phyloP scores from a whole-genome alignment of 64 coral and sea anemone genomes.

The Platygyra sinensis region DNA sequence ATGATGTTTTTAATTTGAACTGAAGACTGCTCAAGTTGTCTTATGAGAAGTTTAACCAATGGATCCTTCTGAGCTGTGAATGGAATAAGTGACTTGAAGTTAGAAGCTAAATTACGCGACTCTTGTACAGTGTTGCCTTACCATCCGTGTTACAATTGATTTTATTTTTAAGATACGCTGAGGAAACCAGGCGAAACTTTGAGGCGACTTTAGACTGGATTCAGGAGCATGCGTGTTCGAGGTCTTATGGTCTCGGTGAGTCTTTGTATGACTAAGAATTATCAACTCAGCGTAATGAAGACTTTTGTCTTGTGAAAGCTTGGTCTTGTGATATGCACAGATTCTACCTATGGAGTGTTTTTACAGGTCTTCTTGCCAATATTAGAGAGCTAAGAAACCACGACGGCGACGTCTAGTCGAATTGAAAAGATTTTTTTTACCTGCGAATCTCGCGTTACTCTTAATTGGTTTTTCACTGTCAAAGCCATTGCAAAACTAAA shows the following conservation, averaged over 20 bases:
- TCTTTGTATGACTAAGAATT: too few species aligned
- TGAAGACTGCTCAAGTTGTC: not conserved
- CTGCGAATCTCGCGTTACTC: too few species aligned
- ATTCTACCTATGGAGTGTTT: not conserved
- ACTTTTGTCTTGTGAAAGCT: not conserved
- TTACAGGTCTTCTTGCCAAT: not conserved
- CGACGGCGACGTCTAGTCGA: too few species aligned
- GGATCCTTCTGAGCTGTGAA: conserved; percentile 52
- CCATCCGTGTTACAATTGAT: too few species aligned
- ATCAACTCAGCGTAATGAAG: not conserved
- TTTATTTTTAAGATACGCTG: conserved; percentile 72
- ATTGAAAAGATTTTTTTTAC: too few species aligned
- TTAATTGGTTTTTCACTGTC: too few species aligned
- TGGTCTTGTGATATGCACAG: conserved; percentile 2
- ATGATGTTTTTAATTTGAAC: conserved; percentile 2
- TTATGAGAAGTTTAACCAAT: conserved; percentile 23
- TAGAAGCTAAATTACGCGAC: not conserved
- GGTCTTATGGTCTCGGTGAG: conserved; percentile 95
- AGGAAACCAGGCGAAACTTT: conserved; percentile 96
- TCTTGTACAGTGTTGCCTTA: too few species aligned
- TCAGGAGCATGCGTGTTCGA: conserved; percentile 96
- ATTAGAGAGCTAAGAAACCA: too few species aligned
- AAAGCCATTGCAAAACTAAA: too few species aligned
- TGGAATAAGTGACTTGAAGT: not conserved
- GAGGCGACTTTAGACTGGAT: conserved; percentile 95